Base-by-base conservation (phyloP, 53 echinoderm and acorn worm genomes). In the Luidia sarsii region DNA sequence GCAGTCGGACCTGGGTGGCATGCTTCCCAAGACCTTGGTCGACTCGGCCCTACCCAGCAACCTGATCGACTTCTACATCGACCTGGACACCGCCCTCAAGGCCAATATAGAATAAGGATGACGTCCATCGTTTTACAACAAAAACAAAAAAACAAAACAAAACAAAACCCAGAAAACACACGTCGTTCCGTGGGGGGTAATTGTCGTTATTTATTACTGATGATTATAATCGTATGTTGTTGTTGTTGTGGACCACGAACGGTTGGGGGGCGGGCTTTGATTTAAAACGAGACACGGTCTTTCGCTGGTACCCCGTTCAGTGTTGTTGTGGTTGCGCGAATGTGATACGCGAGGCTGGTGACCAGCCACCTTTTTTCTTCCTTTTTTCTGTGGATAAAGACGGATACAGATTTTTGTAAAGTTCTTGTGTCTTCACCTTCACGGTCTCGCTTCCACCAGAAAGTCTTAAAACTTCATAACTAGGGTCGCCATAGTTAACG, bases 41-140 rank as follows among this genome's bases (percentile, higher is more conserved):
- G 95, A 95, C 48, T 87, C 95, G 30, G 95, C 95, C 4, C 80
- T 95, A 31, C 95, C 95, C 19, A 92, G 87, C 73, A 95, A 90
- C 53, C 90, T 95, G 30, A 88, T 92, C 64, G 92, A 95, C 71
- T 95, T 95, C 75, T 90, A 90, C 54, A 80, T 88, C 7, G 96
- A 92, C 56, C 63, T 95, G 33, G 92, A 95, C 71, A 85, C 65
- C 41, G 92, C 96, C 19, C 75, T 95, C 33, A 92, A 93, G 88
- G 67, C 86, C 41, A 90, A 92, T 75, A 83, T 68, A 57, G 54
- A 79, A 65, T 85, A 79, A 67, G 16, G 35, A 16, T 9, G 64
- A 33, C 33, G 34, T 31, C 64, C 64, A 33, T 64, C 11, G 6
- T 64, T 52, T 64, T 64, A n/a, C n/a, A n/a, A n/a, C n/a, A n/a